Evolutionary conservation across 2,113 vertebrate species (phyloP).

Genomic region (Pedionomus torquatus): DNA sequence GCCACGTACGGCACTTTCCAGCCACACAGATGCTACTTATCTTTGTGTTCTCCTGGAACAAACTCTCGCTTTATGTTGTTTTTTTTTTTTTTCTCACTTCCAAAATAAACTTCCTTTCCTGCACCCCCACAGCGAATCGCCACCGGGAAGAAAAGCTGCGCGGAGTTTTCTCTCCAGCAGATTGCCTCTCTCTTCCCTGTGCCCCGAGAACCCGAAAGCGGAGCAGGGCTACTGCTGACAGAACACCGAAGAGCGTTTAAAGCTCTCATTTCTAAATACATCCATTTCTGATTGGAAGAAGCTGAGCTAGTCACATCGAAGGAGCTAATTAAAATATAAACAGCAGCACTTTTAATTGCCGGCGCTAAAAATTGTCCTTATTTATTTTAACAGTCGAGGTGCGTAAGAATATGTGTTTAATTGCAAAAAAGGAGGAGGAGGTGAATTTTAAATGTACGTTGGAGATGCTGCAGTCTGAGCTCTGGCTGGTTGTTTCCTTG

Average conservation of each 20-base stretch:
- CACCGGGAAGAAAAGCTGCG: constrained; percentile 47
- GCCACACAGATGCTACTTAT: constrained; percentile 48
- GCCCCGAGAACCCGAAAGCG: constrained; percentile 18
- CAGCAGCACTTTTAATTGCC: constrained; percentile 13
- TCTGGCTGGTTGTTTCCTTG: background rate
- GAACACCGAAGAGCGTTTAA: background rate
- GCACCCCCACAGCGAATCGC: constrained; percentile 27
- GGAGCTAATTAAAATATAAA: constrained; percentile 59
- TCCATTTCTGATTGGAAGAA: constrained; percentile 44
- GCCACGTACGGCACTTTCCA: background rate
- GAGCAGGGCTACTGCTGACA: constrained; percentile 47
- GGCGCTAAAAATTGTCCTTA: constrained; percentile 53
- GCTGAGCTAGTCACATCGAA: constrained; percentile 31
- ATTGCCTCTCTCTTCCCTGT: constrained; percentile 12
- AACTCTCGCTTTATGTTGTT: constrained; percentile 44
- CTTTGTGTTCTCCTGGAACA: constrained; percentile 44
- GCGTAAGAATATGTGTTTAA: constrained; percentile 50
- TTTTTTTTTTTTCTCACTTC: constrained; percentile 56
- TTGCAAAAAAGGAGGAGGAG: constrained; percentile 30
- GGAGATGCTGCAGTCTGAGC: constrained; percentile 6
- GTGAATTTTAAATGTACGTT: constrained; percentile 24
- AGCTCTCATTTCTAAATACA: constrained; percentile 49
- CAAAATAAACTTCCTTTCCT: constrained; percentile 69
- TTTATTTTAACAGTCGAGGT: constrained; percentile 60
- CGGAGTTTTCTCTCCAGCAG: constrained; percentile 35